A percentile compares a stretch with the other conserved stretches of the same genome.
Evolutionary conservation across 2,113 vertebrate species (phyloP).

Genomic region (Albula goreensis): DNA sequence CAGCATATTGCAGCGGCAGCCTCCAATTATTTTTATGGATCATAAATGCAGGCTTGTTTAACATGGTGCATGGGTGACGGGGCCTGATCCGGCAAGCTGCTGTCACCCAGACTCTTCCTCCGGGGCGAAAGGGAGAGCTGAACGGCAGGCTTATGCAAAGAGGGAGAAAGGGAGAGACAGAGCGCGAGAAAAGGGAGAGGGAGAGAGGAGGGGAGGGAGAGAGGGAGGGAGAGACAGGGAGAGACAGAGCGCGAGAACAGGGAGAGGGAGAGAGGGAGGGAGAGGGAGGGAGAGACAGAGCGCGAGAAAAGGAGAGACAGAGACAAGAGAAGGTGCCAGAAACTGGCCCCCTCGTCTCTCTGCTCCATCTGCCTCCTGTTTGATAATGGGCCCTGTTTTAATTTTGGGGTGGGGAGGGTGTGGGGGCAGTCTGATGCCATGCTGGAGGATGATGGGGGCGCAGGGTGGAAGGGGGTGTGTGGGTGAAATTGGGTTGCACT

Average conservation of each 20-base stretch:
- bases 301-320: too few species aligned
- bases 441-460: too few species aligned
- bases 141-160: constrained; percentile 20
- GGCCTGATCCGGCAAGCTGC: constrained; percentile 64
- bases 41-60: constrained; percentile 70
- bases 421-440: too few species aligned
- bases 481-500: neutral
- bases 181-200: too few species aligned
- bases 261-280: too few species aligned
- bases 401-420: neutral
- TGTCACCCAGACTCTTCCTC: constrained; percentile 54
- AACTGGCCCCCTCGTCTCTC: neutral
- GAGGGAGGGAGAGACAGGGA: too few species aligned
- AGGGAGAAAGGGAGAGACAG: too few species aligned
- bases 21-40: constrained; percentile 77
- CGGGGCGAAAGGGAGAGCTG: neutral
- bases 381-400: neutral
- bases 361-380: neutral
- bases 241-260: too few species aligned
- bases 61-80: constrained; percentile 64
- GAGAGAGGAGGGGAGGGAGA: too few species aligned
- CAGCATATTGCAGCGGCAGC: constrained; percentile 61
- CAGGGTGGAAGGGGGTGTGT: too few species aligned
- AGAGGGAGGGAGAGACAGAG: neutral
- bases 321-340: neutral